Conservation (phyloP, 2,888 invertebrate species). For the Itoplectis maculator region DNA sequence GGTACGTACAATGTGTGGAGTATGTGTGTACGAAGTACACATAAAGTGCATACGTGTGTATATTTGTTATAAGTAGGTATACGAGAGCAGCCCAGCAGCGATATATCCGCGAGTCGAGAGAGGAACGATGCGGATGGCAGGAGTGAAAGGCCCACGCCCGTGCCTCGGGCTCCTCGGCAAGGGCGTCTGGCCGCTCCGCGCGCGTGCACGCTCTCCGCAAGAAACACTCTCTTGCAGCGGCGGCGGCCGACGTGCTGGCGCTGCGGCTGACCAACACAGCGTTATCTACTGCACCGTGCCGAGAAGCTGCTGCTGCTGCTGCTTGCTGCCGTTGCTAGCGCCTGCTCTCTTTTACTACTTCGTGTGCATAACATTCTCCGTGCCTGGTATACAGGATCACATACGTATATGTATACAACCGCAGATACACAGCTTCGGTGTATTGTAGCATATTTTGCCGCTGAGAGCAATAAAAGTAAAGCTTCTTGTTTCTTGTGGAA, state of each 20-base stretch:
- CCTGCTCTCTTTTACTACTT: constrained; percentile 45
- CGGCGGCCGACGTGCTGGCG: constrained; percentile 58
- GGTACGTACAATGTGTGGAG: constrained; percentile 10
- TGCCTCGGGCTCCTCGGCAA: constrained; percentile 84
- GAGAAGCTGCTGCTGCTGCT: constrained; percentile 38
- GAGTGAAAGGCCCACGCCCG: constrained; percentile 85
- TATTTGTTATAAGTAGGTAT: constrained; percentile 49
- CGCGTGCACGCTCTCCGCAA: constrained; percentile 66
- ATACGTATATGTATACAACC: constrained; percentile 1
- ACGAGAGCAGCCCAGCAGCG: constrained; percentile 71
- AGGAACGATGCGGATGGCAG: constrained; percentile 84
- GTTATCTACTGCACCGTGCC: constrained; percentile 55
- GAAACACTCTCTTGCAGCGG: constrained; percentile 63
- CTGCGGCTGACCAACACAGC: constrained; percentile 62
- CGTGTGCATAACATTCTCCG: constrained; percentile 70
- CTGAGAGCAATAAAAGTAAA: constrained; percentile 46
- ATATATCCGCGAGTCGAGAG: constrained; percentile 73
- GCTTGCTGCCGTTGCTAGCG: constrained; percentile 19
- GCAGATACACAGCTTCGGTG: constrained; percentile 9
- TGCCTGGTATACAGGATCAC: constrained; percentile 66
- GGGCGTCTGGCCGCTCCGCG: constrained; percentile 83
- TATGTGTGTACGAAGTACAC: background rate
- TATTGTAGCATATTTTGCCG: constrained; percentile 25
- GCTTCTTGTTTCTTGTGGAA: constrained; percentile 22
- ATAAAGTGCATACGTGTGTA: constrained; percentile 34